These are phyloP conservation scores for Xenopus borealis DNA, from an alignment of 2,113 vertebrate species.

Conservation along the genomic window DNA sequence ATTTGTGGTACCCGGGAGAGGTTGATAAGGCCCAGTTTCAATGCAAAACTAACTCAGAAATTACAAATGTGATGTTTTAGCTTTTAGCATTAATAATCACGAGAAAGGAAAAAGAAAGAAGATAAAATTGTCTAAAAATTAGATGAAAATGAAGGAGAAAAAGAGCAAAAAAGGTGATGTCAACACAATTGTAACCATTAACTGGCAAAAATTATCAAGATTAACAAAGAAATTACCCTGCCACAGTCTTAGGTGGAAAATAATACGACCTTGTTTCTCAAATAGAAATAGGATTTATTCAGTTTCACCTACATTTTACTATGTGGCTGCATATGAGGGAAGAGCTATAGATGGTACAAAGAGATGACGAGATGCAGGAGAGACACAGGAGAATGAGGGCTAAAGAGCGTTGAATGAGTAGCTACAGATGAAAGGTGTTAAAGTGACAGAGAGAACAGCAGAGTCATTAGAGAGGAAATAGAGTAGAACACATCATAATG, in stretches of 20 bases:
- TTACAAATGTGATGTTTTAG: constrained; percentile 80
- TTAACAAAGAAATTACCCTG: neutral
- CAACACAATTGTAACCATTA: neutral
- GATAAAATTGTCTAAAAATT: accelerated
- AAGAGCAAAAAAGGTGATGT: constrained; percentile 24
- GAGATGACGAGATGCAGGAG: constrained; percentile 9
- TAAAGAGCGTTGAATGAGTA: constrained; percentile 13
- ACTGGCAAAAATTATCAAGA: neutral
- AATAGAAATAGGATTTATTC: neutral
- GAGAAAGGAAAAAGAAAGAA: constrained; percentile 58
- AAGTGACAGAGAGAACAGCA: constrained; percentile 48
- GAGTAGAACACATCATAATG: constrained; percentile 4
- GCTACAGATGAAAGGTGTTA: constrained; percentile 47
- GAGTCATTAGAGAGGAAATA: constrained; percentile 45
- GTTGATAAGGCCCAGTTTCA: constrained; percentile 78
- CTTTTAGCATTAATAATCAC: constrained; percentile 91
- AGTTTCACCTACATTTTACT: neutral
- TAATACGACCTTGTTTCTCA: no score
- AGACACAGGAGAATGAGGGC: constrained; percentile 48
- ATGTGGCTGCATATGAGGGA: constrained; percentile 10
- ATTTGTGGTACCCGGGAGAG: constrained; percentile 88
- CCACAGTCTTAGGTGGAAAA: no score
- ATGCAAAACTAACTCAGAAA: constrained; percentile 83
- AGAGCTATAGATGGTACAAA: constrained; percentile 42
- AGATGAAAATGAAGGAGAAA: constrained; percentile 6